Evolutionary conservation across 2,888 invertebrate genomes (phyloP), one percentile per base, ranked within the genome.

Genomic region (Seladonia tumulorum): DNA sequence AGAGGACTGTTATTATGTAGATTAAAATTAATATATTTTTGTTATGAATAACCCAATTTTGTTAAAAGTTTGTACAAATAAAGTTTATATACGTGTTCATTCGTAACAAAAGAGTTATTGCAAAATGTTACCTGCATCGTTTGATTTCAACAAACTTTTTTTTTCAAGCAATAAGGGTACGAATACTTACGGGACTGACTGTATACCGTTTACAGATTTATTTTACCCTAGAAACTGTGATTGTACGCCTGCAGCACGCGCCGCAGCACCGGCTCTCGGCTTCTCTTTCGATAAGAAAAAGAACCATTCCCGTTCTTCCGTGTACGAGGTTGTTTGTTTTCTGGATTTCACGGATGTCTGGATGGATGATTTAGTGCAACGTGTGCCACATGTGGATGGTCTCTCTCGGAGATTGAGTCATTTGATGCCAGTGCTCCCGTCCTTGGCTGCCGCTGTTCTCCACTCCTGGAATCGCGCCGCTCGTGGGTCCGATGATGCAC

Each of bases 351-450:
- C 63, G 74, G 42, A 76, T 35, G 39, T 57, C 63, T 76, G 22
- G 57, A 76, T 73, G 39, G 53, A 77, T n/a, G 29, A 72, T 79
- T 70, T 42, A 95, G 85, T 94, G 94, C 74, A 98, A 96, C 88
- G 97, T 97, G 95, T 98, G 98, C 98, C 98, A 98, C 97, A 98
- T 98, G 89, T 98, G 98, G 90, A 98, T 97, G 35, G 98, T 97
- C 94, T 98, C 98, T 91, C 98, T 96, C 72, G 98, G 98, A 95
- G 98, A 97, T 93, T 97, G 97, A 77, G 97, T 97, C 97, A 98
- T 98, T 93, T 98, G 98, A 88, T 97, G 96, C 98, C 98, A 98
- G 95, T 98, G 98, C 90, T 97, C 97, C 79, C 97, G 97, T 92
- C 97, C 97, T 4, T 96, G 96, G 80, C 97, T 97, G 3, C 95